Conservation (phyloP, 1,140 invertebrate genomes). For the Drosophila virilis region DNA sequence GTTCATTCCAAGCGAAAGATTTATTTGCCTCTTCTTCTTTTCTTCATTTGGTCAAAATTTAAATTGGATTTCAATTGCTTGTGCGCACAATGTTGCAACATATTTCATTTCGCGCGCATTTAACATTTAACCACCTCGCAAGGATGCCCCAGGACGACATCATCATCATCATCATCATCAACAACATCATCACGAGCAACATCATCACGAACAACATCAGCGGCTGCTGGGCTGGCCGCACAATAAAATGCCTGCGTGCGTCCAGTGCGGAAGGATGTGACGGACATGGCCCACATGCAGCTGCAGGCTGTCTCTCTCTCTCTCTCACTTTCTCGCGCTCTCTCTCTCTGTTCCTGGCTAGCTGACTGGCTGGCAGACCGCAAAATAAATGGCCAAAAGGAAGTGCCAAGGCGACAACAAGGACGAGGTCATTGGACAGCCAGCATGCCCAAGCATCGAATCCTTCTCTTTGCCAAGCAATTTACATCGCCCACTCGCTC, state of each 20-base stretch:
- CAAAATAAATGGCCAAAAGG: conserved; percentile 64
- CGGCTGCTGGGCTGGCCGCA: conserved; percentile 1
- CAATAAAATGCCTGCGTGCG: conserved; percentile 36
- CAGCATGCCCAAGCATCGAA: neutral
- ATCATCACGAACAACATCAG: conserved; percentile 4
- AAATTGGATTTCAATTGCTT: conserved; percentile 75
- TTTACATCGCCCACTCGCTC: conserved; percentile 10
- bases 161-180: neutral
- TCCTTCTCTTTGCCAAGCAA: conserved; percentile 13
- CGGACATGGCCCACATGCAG: conserved; percentile 51
- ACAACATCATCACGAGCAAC: neutral
- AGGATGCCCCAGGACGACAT: conserved; percentile 13
- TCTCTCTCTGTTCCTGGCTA: too few species aligned
- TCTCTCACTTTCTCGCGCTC: too few species aligned
- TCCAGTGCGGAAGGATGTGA: conserved; percentile 34
- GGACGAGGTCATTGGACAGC: conserved; percentile 20
- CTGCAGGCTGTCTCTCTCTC: conserved; percentile 2
- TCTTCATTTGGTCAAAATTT: conserved; percentile 9
- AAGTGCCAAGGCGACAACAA: conserved; percentile 50
- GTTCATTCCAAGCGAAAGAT: neutral
- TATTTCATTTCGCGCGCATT: conserved; percentile 39
- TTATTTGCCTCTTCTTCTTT: neutral
- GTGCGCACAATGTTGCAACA: conserved; percentile 41
- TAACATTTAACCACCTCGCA: conserved; percentile 9
- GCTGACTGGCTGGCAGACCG: conserved; percentile 26